Percentiles rank a stretch among this genome's conserved stretches.
Conservation (phyloP, 2,888 invertebrate species). For the Leptinotarsa haldemani region DNA sequence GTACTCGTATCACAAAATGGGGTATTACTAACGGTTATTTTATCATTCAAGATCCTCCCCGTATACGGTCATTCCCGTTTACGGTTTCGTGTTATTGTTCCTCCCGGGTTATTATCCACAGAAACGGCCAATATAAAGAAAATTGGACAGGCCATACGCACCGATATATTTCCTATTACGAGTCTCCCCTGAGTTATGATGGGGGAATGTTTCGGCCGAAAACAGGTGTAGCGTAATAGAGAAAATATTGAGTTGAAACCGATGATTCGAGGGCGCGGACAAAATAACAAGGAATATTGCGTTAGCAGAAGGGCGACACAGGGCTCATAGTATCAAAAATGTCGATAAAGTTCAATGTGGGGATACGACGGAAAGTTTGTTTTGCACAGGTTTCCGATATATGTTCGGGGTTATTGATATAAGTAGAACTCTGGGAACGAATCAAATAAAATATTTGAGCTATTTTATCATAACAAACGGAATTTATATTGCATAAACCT, state of each 20-base stretch:
- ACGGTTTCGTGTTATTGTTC: conserved; percentile 9
- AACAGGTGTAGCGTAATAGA: conserved; percentile 44
- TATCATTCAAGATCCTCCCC: background rate
- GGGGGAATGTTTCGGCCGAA: conserved; percentile 34
- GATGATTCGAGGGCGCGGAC: conserved; percentile 39
- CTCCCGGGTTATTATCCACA: conserved; percentile 6
- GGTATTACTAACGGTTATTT: no score
- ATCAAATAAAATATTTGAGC: background rate
- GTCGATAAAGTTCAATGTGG: conserved; percentile 27
- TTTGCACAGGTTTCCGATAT: conserved; percentile 1
- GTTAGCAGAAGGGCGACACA: conserved; percentile 20
- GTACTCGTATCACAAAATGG: no score
- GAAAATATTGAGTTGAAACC: conserved; percentile 43
- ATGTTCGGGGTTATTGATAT: background rate
- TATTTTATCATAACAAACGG: background rate
- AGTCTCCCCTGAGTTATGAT: conserved; percentile 38
- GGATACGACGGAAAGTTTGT: conserved; percentile 6
- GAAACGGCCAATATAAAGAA: conserved; percentile 27
- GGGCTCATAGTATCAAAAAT: conserved; percentile 26
- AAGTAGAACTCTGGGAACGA: background rate
- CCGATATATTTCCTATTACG: conserved; percentile 42
- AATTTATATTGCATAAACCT: background rate
- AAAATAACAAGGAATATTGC: conserved; percentile 34
- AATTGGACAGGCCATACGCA: conserved; percentile 37
- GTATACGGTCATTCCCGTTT: conserved; percentile 3